These are phyloP conservation scores for Uloborus diversus DNA, from an alignment of 1,140 invertebrate species.

Conservation along the genomic window DNA sequence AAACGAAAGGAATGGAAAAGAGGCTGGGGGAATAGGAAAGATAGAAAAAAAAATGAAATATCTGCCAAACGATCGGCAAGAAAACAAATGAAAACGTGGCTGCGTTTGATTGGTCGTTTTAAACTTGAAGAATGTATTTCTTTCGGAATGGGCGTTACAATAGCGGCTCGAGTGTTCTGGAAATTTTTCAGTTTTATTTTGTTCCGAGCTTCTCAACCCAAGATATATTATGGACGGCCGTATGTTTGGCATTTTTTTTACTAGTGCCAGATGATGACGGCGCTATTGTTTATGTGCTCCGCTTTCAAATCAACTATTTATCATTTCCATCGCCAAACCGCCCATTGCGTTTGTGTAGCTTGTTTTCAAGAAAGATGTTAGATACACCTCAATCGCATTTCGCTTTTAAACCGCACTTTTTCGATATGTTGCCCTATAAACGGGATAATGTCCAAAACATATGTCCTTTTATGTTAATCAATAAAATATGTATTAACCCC, in stretches of 20 bases:
- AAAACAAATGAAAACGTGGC: slow-evolving; percentile 55
- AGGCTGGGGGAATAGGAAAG: background rate
- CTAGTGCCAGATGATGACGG: slow-evolving; percentile 15
- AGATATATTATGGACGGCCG: slow-evolving; percentile 39
- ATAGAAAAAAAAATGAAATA: slow-evolving; percentile 1
- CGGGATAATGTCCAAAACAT: no score
- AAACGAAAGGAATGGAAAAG: slow-evolving; percentile 20
- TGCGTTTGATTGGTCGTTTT: slow-evolving; percentile 56
- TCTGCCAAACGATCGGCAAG: slow-evolving; percentile 44
- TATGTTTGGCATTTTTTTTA: slow-evolving; percentile 30
- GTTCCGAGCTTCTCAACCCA: slow-evolving; percentile 3
- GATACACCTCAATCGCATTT: background rate
- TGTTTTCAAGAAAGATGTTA: background rate
- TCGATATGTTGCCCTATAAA: no score
- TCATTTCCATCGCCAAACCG: slow-evolving; percentile 12
- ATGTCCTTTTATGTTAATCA: no score
- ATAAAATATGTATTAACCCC: no score
- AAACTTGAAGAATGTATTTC: slow-evolving; percentile 54
- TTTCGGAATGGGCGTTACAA: slow-evolving; percentile 37
- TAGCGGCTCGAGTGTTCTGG: slow-evolving; percentile 50
- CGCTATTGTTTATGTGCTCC: slow-evolving; percentile 42
- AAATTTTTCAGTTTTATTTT: slow-evolving; percentile 47
- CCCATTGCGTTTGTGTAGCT: slow-evolving; percentile 11
- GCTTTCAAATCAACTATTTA: slow-evolving; percentile 41
- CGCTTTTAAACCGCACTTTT: no score